Evolutionary conservation across 2,888 invertebrate species (phyloP), one percentile per base, ranked within the genome.

Genomic region (Blomia tropicalis): DNA sequence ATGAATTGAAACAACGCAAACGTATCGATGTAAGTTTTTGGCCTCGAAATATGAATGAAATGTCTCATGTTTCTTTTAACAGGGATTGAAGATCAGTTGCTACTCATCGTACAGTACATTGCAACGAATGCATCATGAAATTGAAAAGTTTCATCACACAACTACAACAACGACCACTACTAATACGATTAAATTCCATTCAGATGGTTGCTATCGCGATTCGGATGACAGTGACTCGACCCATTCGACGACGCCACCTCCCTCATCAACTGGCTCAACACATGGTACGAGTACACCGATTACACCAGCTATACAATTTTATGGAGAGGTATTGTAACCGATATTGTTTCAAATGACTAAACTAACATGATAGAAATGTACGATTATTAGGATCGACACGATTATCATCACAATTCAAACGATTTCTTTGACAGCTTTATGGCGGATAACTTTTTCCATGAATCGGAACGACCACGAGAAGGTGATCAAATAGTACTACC

Each of bases 31-130:
- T 41, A 58, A 41, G 43, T 47, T 5, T 14, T 22, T n/a, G 2
- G 19, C 54, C 36, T 11, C 17, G 17, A 11, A 11, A 17, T 36
- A 11, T 36, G 36, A 7, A 11, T 58, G 19, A 22, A 36, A 32
- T 58, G 7, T 17, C 32, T 32, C 31, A 2, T 11, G 25, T 58
- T 17, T 11, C 36, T 36, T 32, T 36, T 36, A 32, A 30, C 5
- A 62, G 62, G 62, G 62, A 19, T 27, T 62, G 4, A 62, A 62
- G 56, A 62, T 62, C 22, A 62, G 62, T 23, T 62, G 62, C 23
- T 62, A 62, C 47, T 62, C 62, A 23, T 62, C 62, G 3, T 56
- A 11, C 25, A 27, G 29, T 11, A 56, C 56, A n/a, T 36, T 23
- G 31, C n/a, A 14, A 22, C 56, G 56, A 4, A 56, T 56, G 56